Conservation (phyloP, 2,797 vertebrate genomes). For the Heterohyrax brucei region DNA sequence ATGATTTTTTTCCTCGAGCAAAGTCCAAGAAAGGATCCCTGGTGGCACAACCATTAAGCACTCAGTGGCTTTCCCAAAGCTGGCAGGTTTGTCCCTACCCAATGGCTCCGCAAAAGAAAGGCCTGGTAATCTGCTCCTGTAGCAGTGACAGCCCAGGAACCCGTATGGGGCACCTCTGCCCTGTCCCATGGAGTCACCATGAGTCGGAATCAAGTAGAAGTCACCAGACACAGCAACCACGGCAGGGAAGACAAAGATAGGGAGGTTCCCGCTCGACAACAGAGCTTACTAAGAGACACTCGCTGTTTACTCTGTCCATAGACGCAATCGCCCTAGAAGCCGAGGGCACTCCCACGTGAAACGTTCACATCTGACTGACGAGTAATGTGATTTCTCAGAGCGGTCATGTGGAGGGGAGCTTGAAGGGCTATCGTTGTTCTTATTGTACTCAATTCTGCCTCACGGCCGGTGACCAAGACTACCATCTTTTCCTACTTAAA, state of each 20-base stretch:
- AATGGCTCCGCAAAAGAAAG: background rate
- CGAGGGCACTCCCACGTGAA: background rate
- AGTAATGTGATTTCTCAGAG: slow-evolving; percentile 15
- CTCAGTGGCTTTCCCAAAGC: background rate
- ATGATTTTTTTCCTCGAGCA: slow-evolving; percentile 7
- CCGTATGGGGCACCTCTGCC: background rate
- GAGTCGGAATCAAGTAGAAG: background rate
- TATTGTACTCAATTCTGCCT: background rate
- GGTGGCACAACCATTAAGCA: background rate
- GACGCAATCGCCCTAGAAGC: background rate
- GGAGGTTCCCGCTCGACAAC: background rate
- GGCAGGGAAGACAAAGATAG: slow-evolving; percentile 16
- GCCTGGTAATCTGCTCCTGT: background rate
- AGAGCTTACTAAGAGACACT: background rate
- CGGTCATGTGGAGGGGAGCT: slow-evolving; percentile 19
- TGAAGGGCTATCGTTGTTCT: background rate
- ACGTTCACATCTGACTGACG: background rate
- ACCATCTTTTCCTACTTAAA: background rate
- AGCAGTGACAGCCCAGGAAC: background rate
- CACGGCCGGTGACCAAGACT: background rate
- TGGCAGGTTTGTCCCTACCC: background rate
- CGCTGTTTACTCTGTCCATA: background rate
- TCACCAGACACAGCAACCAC: too few relatives aligned
- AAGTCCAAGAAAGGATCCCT: background rate
- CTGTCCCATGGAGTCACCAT: background rate